Base-by-base conservation (phyloP, 2,113 vertebrate genomes). In the Mastomys coucha region DNA sequence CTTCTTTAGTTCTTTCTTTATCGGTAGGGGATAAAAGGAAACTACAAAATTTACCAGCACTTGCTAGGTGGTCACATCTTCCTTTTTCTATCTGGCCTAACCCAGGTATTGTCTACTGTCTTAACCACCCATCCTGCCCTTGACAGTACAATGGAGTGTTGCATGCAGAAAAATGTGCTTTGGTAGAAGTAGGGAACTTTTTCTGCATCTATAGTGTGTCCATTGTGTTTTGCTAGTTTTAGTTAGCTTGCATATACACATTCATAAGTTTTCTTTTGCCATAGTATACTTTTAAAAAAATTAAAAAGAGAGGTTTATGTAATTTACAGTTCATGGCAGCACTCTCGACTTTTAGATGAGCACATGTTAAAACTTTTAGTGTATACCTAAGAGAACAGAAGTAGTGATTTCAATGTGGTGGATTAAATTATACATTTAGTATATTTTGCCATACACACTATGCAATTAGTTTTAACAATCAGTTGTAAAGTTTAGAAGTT, bases 31-130 rank as follows among this genome's bases (percentile, higher is more conserved):
- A 95, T 86, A 97, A 97, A 95, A 98, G 92, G 94, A 98, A 98
- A 97, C 94, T 98, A 89, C 97, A 97, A 97, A 98, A 98, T 98
- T 98, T 98, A 96, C 97, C 94, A 97, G 90, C 96, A 96, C 93
- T 98, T 98, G 97, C 96, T 97, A 88, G 97, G 97, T 97, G 96
- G 97, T 98, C 97, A 98, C 98, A 98, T 97, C 98, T 99, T 98
- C 85, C 87, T 77, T 96, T 94, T 72, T 93, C 87, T 87, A 88
- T 97, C 96, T 97, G 97, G 91, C 93, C 98, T 98, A 97, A 97
- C 97, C 94, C 96, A 97, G 96, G 90, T 97, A 96, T 97, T 98
- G 98, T 98, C 98, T 98, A 98, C 97, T 98, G 94, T 97, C 97
- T 92, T 84, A 97, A 97, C 82, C 95, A 96, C 94, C 93, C 84